Base-by-base conservation (phyloP, 2,113 vertebrate species). In the Seriola aureovittata region DNA sequence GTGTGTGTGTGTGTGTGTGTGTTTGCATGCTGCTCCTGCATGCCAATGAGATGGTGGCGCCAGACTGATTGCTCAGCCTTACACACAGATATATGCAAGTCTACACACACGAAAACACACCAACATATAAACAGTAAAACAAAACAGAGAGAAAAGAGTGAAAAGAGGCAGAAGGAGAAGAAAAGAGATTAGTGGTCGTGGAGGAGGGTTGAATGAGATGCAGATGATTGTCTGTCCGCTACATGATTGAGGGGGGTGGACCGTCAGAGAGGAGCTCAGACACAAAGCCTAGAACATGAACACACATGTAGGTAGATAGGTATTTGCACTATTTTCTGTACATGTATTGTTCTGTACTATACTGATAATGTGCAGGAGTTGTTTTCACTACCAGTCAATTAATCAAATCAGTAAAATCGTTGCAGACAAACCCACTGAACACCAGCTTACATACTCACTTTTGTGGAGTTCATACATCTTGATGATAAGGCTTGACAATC, bases 41-140 rank as follows among this genome's bases (percentile, higher is more conserved):
- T 87, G 72, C 69, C 63, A 77, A 85, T 81, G 85, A 82, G 82
- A 75, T 1, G 11, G n/a, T 54, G 88, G 82, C 82, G 85, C 85
- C 85, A 71, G 54, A 16, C 75, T 70, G 71, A 77, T 69, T 50
- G 70, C 70, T 59, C 17, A 68, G 21, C 60, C 66, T 58, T 62
- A 63, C 57, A 58, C 58, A 60, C 42, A 62, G 32, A 78, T 59
- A 67, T 40, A 55, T 57, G n/a, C 34, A 69, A n/a, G 67, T 71
- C 58, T 42, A 65, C 40, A 44, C 25, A 54, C 70, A 74, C 14
- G 66, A 17, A 60, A n/a, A 46, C 29, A 70, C 46, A 84, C 58
- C 44, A 46, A 8, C 38, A 72, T 17, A 81, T 46, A 16, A 64
- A 48, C 36, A 23, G 17, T 54, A 73, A 60, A 74, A 67, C 66